Evolutionary conservation across 1,140 invertebrate genomes (phyloP).

Genomic region (Neodiprion virginianus): DNA sequence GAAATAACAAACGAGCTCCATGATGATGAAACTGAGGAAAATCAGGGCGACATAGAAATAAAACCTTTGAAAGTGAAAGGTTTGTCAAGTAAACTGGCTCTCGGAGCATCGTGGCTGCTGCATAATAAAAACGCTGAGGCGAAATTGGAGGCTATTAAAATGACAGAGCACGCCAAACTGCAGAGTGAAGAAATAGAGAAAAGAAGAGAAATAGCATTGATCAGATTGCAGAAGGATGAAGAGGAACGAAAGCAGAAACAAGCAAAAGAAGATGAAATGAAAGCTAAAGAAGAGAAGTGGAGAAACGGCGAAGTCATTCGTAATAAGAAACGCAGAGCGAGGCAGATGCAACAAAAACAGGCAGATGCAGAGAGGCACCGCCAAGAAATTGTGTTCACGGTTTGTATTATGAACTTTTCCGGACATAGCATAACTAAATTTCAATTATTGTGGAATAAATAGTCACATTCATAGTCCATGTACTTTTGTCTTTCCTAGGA

Average conservation of each 20-base stretch:
- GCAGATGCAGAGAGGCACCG: no score
- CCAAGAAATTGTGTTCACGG: not conserved
- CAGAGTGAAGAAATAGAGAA: constrained; percentile 11
- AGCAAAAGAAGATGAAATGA: not conserved
- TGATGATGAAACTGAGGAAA: not conserved
- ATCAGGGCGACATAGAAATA: not conserved
- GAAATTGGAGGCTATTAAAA: constrained; percentile 9
- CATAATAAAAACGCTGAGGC: constrained; percentile 16
- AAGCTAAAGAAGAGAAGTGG: constrained; percentile 4
- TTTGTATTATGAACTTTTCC: not conserved
- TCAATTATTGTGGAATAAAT: no score
- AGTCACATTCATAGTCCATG: no score
- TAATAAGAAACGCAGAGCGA: not conserved
- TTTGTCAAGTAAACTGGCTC: constrained; percentile 11
- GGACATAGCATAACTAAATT: no score
- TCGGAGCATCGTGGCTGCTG: not conserved
- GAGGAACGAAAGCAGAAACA: constrained; percentile 9
- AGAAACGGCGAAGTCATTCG: not conserved
- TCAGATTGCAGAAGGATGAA: constrained; percentile 17
- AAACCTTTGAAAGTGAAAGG: not conserved
- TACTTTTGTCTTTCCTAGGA: not conserved
- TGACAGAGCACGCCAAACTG: constrained; percentile 11
- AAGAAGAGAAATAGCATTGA: constrained; percentile 17
- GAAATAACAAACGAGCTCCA: not conserved
- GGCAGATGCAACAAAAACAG: not conserved